A percentile compares a stretch with the other conserved stretches of the same genome.
phyloP scores from a whole-genome alignment of 2,797 vertebrate genomes.

The Brachyalestes nurse region DNA sequence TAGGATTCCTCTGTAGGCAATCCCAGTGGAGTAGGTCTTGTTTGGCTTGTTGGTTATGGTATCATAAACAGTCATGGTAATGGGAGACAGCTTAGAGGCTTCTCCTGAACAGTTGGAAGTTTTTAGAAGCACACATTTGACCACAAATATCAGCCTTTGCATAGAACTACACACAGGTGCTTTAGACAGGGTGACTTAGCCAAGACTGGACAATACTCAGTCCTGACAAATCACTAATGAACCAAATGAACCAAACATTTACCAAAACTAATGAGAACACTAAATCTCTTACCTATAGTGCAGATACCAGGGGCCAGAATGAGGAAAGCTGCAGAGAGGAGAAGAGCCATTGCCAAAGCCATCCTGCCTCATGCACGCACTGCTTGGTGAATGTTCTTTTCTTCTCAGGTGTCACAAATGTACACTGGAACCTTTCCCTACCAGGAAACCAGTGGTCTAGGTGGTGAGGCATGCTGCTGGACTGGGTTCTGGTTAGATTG shows the following conservation, averaged over 20 bases:
- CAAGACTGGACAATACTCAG: neutral
- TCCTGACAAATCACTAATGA: neutral
- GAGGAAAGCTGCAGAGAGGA: constrained; percentile 1
- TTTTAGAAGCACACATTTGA: neutral
- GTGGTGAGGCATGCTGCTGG: no score
- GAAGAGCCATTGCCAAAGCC: constrained; percentile 8
- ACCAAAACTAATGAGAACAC: neutral
- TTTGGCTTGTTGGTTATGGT: neutral
- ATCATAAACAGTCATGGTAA: constrained; percentile 59
- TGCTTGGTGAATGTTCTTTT: neutral
- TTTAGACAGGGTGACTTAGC: neutral
- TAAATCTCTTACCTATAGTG: neutral
- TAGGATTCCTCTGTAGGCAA: constrained; percentile 57
- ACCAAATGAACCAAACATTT: neutral
- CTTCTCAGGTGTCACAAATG: neutral
- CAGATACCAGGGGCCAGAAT: neutral
- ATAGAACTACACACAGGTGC: neutral
- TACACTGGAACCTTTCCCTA: neutral
- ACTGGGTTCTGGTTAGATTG: neutral
- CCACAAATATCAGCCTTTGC: no score
- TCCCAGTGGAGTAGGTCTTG: constrained; percentile 40
- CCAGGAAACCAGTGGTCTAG: neutral
- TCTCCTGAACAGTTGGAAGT: neutral
- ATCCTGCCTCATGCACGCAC: neutral
- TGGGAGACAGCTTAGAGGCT: neutral